Percentiles rank a stretch among this genome's conserved stretches.
phyloP scores from a whole-genome alignment of 2,888 invertebrate genomes.

The Phortica okadai region DNA sequence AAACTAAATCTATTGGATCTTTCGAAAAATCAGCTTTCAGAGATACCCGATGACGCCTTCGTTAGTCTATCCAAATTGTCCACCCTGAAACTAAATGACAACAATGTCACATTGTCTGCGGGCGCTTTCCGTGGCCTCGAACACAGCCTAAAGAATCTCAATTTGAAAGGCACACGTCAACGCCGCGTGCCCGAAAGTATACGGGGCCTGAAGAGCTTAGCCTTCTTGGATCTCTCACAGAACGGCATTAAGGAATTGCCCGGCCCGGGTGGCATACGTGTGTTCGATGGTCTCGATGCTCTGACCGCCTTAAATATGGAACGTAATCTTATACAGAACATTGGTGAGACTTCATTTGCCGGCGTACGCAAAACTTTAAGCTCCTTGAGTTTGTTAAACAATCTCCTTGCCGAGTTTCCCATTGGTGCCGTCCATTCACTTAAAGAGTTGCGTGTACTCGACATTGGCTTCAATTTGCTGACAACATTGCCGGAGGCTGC shows the following conservation, averaged over 20 bases:
- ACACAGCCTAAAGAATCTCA: slow-evolving; percentile 89
- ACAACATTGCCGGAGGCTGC: slow-evolving; percentile 88
- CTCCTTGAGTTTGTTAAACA: slow-evolving; percentile 92
- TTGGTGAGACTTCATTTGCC: slow-evolving; percentile 86
- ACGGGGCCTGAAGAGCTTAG: slow-evolving; percentile 85
- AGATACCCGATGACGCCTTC: slow-evolving; percentile 87
- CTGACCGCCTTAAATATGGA: slow-evolving; percentile 89
- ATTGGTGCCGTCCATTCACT: slow-evolving; percentile 86
- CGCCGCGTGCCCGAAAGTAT: slow-evolving; percentile 88
- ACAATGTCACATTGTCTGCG: slow-evolving; percentile 85
- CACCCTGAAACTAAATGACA: slow-evolving; percentile 91
- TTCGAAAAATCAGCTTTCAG: slow-evolving; percentile 86
- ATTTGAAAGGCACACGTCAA: slow-evolving; percentile 91
- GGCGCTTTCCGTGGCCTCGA: slow-evolving; percentile 88
- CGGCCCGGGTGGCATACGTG: slow-evolving; percentile 81
- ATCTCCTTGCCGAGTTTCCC: slow-evolving; percentile 91
- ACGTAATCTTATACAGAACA: slow-evolving; percentile 88
- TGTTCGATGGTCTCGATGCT: slow-evolving; percentile 87
- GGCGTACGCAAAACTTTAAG: slow-evolving; percentile 90
- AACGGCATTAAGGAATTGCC: slow-evolving; percentile 90
- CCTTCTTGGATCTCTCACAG: slow-evolving; percentile 92
- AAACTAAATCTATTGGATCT: slow-evolving; percentile 89
- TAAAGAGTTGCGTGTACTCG: slow-evolving; percentile 89
- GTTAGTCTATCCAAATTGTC: slow-evolving; percentile 83
- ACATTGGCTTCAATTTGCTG: slow-evolving; percentile 93